These are phyloP conservation scores for Volucella inanis DNA, from an alignment of 2,888 invertebrate genomes.

Conservation along the genomic window DNA sequence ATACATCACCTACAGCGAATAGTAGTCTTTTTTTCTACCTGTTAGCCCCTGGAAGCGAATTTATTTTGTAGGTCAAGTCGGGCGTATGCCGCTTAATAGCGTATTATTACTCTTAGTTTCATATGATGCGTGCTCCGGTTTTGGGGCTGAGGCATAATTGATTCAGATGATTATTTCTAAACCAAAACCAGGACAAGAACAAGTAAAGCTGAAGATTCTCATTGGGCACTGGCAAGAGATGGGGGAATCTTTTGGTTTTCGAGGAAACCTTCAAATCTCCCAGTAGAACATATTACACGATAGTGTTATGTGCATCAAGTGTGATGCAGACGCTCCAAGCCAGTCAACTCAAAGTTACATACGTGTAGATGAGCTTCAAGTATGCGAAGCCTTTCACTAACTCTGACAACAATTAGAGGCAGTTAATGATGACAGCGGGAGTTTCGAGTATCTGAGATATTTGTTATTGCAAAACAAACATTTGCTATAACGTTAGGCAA, in stretches of 20 bases:
- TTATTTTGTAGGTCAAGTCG: conserved; percentile 70
- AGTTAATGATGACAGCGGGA: conserved; percentile 18
- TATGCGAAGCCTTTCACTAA: conserved; percentile 51
- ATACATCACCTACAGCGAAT: background rate
- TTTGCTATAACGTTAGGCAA: conserved; percentile 25
- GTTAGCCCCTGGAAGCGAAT: conserved; percentile 67
- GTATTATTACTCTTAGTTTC: conserved; percentile 47
- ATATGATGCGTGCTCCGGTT: conserved; percentile 54
- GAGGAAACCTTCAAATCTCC: conserved; percentile 53
- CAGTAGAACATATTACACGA: conserved; percentile 42
- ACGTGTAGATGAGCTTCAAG: background rate
- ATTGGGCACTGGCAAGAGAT: background rate
- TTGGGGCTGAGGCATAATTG: conserved; percentile 25
- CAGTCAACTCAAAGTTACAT: background rate
- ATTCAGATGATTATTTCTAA: conserved; percentile 55
- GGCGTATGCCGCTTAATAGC: conserved; percentile 65
- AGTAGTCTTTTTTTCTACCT: conserved; percentile 28
- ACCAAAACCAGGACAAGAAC: conserved; percentile 33
- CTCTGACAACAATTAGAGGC: conserved; percentile 48
- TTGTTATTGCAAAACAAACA: conserved; percentile 44
- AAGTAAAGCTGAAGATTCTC: conserved; percentile 17
- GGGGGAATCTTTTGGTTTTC: background rate
- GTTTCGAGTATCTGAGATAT: conserved; percentile 13
- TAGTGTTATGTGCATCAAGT: conserved; percentile 28
- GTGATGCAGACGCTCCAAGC: conserved; percentile 55